Evolutionary conservation across 2,797 vertebrate genomes (phyloP), one percentile per base, ranked within the genome.

Genomic region (Alectoris magna): DNA sequence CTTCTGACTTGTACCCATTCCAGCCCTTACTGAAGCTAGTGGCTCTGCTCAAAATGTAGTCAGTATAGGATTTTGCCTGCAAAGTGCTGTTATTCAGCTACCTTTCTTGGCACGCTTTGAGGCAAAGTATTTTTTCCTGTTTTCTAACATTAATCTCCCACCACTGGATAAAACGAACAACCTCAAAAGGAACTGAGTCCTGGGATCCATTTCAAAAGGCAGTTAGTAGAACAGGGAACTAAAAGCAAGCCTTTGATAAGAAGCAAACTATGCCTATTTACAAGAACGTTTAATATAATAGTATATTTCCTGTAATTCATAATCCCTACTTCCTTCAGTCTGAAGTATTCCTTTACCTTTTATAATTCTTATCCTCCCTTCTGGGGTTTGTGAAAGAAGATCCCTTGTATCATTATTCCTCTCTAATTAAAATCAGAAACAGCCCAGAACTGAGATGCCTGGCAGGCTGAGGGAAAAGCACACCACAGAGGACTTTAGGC

Each of bases 351-450:
- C 53, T 93, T 94, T 93, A 27, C 31, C 36, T 92, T 91, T 83
- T 75, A 26, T 15, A 85, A 77, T 63, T 77, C 27, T 77, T 36
- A 27, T 80, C 63, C 36, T 90, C 18, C 56, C 43, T 88, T 92
- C 69, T 83, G 49, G 36, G 19, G 34, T 73, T 74, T 71, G n/a
- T 91, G 88, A 91, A 95, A 93, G 62, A 85, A 85, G 84, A 93
- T 90, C 80, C 6, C 18, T 81, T 82, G 34, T 88, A 58, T 89
- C 48, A 72, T 75, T 84, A 59, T 83, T 83, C 68, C 58, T 19
- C 26, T 93, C 68, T 94, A 87, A 93, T 92, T 91, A 91, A 93
- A 91, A 69, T 79, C 84, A 95, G 88, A 93, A 88, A 51, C 41
- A 71, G 17, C 15, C 34, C 62, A 68, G 41, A 87, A 88, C 7